These are phyloP conservation scores for Phthorimaea operculella DNA, from an alignment of 1,140 invertebrate species.

Conservation along the genomic window DNA sequence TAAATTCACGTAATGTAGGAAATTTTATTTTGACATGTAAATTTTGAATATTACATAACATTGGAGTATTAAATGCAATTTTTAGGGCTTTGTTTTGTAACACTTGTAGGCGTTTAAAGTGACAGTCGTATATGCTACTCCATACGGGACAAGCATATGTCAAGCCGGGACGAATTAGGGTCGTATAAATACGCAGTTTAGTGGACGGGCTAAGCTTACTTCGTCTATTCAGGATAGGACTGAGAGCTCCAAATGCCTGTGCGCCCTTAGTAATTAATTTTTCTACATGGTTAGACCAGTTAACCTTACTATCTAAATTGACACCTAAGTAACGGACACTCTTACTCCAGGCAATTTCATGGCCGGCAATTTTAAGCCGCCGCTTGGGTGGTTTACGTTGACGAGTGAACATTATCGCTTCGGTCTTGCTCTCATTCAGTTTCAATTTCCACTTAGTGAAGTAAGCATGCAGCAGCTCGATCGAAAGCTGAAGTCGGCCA, in stretches of 20 bases:
- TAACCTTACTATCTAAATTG: slow-evolving; percentile 9
- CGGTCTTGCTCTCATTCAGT: slow-evolving; percentile 2
- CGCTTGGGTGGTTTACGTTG: not conserved
- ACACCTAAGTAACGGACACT: not conserved
- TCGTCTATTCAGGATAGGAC: slow-evolving; percentile 10
- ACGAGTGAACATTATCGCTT: slow-evolving; percentile 1
- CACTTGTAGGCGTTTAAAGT: slow-evolving; percentile 11
- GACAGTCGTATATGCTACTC: slow-evolving; percentile 10
- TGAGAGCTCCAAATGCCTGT: slow-evolving; percentile 5
- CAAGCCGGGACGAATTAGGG: slow-evolving; percentile 11
- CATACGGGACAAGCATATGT: slow-evolving; percentile 17
- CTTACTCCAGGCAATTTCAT: not conserved
- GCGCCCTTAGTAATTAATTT: slow-evolving; percentile 1
- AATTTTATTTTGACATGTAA: slow-evolving; percentile 9
- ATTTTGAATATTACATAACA: slow-evolving; percentile 8
- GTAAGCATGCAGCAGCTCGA: not conserved
- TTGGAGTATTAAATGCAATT: slow-evolving; percentile 14
- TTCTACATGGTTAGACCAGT: slow-evolving; percentile 11
- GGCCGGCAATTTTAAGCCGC: not conserved
- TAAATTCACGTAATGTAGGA: not conserved
- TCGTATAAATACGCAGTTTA: slow-evolving; percentile 13
- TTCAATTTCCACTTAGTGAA: not conserved
- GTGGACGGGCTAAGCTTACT: slow-evolving; percentile 9
- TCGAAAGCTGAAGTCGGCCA: not conserved
- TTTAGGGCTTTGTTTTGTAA: slow-evolving; percentile 17